Evolutionary conservation across 2,113 vertebrate species (phyloP), one percentile per base, ranked within the genome.

Genomic region (Notarius quadriscutis): DNA sequence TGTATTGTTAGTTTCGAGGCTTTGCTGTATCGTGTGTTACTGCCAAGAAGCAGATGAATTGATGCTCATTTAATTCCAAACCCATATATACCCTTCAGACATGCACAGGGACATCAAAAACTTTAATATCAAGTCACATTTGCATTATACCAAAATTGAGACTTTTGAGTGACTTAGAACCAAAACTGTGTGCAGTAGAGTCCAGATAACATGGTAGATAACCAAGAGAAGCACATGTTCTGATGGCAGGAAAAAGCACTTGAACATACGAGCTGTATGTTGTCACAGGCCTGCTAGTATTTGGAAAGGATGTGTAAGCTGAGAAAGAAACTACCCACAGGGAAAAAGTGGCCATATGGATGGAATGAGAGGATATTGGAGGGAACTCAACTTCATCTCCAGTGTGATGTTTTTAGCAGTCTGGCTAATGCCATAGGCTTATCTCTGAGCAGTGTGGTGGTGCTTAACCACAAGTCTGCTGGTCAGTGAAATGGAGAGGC

Each of bases 371-470:
- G 77, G 53, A 80, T 80, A 5, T 20, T 55, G 77, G 53, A 34
- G 18, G 7, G 18, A 81, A 81, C 55, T 9, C 17, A 81, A 11
- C 3, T 60, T 60, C 8, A 79, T 55, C 51, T 51, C 51, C 12
- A 57, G 25, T 57, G 57, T 22, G 5, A 34, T 58, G 7, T 80
- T 60, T 80, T 80, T 60, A 60, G 18, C 27, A 81, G 22, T 30
- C 57, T 81, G 79, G 57, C 27, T 60, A 81, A 81, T 41, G 57
- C 79, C 30, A 81, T 81, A 25, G 55, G 22, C 57, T 81, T 22
- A 30, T 81, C 55, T 14, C 18, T 57, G 14, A 78, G 55, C 53
- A 20, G 27, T 80, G 27, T 22, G 8, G 11, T 79, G n/a, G 51
- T 17, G n/a, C 77, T 80, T 9, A 60, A 30, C 55, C 18, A 81